Evolutionary conservation across 1,140 invertebrate genomes (phyloP), one percentile per base, ranked within the genome.

Genomic region (Ostrea denselamellosa): DNA sequence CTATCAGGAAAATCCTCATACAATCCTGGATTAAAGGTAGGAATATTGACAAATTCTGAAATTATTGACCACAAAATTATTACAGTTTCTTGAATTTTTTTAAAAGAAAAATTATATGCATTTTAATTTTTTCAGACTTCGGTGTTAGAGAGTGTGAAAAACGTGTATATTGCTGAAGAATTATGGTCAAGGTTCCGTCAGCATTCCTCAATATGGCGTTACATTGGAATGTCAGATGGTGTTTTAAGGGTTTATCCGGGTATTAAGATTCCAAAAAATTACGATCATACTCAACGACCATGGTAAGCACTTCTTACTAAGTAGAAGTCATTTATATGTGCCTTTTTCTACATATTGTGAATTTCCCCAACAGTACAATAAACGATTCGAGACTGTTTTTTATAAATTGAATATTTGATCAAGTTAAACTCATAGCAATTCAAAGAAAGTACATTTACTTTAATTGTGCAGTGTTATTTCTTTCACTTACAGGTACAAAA

Each of bases 181-280:
- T 44, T 89, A 8, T 89, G 88, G 88, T 84, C 71, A 56, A n/a
- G 3, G 2, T 54, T 52, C 8, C 9, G 5, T 2, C 52, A 62
- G n/a, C 17, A 44, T 51, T 54, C 44, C 25, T 28, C 52, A n/a
- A 62, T 87, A 34, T 90, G 89, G 89, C 62, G 86, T 17, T 90
- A 71, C 85, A 83, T 90, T 0, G 89, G 89, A 19, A 90, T 86
- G 25, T 83, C 68, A 53, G 89, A 90, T 77, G 89, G 89, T 0
- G 84, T 87, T 0, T 86, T 90, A 71, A 82, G 89, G 17, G 10
- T 90, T 7, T 90, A 65, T 71, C 89, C 89, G 17, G 89, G 83
- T 8, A 44, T 68, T 19, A 82, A 87, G 58, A 68, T 90, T n/a
- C 56, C 86, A 8, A 82, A 90, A 68, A 87, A 87, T 83, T 90